Conservation (phyloP, 2,888 invertebrate species). For the Drosophila monieri region DNA sequence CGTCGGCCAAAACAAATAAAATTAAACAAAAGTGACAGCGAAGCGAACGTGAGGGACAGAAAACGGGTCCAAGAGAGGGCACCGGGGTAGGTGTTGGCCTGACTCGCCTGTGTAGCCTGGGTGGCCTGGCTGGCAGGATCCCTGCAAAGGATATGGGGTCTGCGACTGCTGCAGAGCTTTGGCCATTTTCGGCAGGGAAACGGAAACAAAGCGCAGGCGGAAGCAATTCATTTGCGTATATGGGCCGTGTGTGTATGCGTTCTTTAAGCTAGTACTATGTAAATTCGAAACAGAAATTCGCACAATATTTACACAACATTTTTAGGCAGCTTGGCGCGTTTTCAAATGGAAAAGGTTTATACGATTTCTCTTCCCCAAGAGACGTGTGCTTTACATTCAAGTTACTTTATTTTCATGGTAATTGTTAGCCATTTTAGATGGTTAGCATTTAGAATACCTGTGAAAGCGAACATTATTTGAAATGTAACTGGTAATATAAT, state of each 20-base stretch:
- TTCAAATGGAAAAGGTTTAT: background rate
- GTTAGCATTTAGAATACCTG: background rate
- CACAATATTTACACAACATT: slow-evolving; percentile 28
- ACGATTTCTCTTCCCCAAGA: background rate
- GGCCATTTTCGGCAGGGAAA: slow-evolving; percentile 49
- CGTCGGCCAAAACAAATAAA: slow-evolving; percentile 70
- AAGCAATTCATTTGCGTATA: slow-evolving; percentile 66
- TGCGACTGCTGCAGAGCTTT: slow-evolving; percentile 44
- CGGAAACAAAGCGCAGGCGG: slow-evolving; percentile 70
- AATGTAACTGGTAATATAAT: background rate
- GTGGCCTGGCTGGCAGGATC: background rate
- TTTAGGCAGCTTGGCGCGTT: background rate
- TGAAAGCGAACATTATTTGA: background rate
- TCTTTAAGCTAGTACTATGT: slow-evolving; percentile 41
- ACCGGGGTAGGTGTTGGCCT: slow-evolving; percentile 6
- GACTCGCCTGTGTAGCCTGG: background rate
- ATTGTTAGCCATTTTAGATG: background rate
- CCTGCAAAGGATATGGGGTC: slow-evolving; percentile 29
- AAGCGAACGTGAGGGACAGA: slow-evolving; percentile 34
- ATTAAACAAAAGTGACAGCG: slow-evolving; percentile 64
- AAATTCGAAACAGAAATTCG: slow-evolving; percentile 47
- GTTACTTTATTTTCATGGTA: background rate
- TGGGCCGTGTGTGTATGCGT: slow-evolving; percentile 25
- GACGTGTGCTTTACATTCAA: background rate
- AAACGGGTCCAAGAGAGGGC: background rate